These are phyloP conservation scores for Euborellia annulipes DNA, from an alignment of 1,140 invertebrate species.

Conservation along the genomic window DNA sequence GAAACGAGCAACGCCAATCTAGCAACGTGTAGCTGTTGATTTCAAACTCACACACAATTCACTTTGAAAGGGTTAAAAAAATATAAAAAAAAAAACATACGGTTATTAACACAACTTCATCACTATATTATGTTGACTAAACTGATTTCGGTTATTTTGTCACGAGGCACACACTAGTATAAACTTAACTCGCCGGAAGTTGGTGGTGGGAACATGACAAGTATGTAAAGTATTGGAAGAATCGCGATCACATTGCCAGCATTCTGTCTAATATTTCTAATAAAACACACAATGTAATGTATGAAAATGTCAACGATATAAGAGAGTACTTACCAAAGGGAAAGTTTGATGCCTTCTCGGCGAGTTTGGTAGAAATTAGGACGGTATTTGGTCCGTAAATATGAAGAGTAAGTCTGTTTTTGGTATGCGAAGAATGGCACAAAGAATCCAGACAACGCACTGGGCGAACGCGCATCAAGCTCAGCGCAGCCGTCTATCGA, in stretches of 20 bases:
- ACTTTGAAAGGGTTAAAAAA: no score
- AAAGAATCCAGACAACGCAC: slow-evolving; percentile 88
- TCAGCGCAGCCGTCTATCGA: slow-evolving; percentile 41
- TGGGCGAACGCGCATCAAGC: slow-evolving; percentile 58
- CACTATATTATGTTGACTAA: no score
- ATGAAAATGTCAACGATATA: slow-evolving; percentile 14
- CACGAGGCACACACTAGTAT: slow-evolving; percentile 1
- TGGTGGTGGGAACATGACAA: slow-evolving; percentile 47
- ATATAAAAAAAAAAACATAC: no score
- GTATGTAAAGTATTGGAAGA: slow-evolving; percentile 64
- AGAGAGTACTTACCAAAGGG: slow-evolving; percentile 44
- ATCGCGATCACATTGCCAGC: slow-evolving; percentile 54
- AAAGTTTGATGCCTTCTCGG: slow-evolving; percentile 38
- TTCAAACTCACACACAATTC: no score
- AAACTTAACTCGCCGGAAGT: slow-evolving; percentile 30
- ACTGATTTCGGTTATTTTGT: no score
- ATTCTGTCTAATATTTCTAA: slow-evolving; percentile 42
- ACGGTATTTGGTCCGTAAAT: slow-evolving; percentile 55
- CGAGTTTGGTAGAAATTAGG: slow-evolving; percentile 36
- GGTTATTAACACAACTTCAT: no score
- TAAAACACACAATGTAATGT: slow-evolving; percentile 11
- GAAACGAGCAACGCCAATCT: no score
- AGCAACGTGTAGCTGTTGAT: no score
- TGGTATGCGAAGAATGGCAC: slow-evolving; percentile 88
- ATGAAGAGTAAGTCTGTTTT: slow-evolving; percentile 64